Conservation (phyloP, 2,113 vertebrate species). For the Miniopterus natalensis region DNA sequence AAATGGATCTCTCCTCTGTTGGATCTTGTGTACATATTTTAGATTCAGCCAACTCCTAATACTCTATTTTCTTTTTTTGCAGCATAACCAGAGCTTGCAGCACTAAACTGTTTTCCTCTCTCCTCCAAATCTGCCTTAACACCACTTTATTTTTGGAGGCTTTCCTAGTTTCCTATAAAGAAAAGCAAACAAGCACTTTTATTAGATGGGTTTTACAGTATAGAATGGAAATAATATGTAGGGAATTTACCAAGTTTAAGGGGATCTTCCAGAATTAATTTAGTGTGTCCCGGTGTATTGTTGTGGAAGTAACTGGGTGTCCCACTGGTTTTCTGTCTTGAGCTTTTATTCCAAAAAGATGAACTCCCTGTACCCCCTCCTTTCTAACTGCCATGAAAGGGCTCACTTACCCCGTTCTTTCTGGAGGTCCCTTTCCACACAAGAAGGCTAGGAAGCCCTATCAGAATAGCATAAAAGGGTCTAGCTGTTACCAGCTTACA, state of each 20-base stretch:
- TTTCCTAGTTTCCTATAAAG: slow-evolving; percentile 28
- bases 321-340: not conserved
- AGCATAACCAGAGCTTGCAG: not conserved
- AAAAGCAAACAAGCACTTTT: not conserved
- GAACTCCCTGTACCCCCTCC: not conserved
- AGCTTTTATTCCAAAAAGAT: not conserved
- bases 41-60: not conserved
- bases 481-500: not conserved
- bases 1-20: not conserved
- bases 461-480: not conserved
- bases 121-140: not conserved
- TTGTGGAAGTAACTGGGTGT: not conserved
- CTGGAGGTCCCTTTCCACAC: not conserved
- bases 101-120: not conserved
- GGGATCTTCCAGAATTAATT: slow-evolving; percentile 6
- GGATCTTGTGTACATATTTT: not conserved
- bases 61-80: not conserved
- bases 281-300: not conserved
- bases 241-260: slow-evolving; percentile 13
- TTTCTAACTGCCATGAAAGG: not conserved
- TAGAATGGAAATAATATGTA: not conserved
- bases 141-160: not conserved
- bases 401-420: not conserved
- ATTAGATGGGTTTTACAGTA: not conserved
- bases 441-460: not conserved